These are phyloP conservation scores for Enhydra lutris DNA, from an alignment of 2,113 vertebrate genomes.

Conservation along the genomic window DNA sequence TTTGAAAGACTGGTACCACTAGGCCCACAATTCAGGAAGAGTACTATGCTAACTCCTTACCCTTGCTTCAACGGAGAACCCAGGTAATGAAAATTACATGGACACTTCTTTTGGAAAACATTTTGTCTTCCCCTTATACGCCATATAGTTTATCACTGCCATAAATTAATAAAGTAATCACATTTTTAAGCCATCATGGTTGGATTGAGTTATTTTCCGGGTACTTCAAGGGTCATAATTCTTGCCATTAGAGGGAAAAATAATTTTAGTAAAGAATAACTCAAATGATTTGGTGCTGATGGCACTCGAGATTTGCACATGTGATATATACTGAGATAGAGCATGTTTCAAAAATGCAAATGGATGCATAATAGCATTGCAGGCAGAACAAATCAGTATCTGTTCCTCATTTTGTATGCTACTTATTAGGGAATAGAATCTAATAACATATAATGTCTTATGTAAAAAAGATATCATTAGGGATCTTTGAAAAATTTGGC, in stretches of 20 bases:
- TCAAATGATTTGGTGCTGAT: neutral
- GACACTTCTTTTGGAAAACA: neutral
- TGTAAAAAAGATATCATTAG: slow-evolving; percentile 13
- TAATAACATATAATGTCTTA: slow-evolving; percentile 25
- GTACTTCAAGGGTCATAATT: neutral
- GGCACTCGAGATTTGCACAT: neutral
- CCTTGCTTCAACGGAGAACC: neutral
- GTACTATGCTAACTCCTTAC: neutral
- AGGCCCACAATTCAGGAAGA: neutral
- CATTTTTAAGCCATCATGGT: neutral
- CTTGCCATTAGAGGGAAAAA: neutral
- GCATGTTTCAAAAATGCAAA: slow-evolving; percentile 10
- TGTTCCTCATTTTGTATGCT: slow-evolving; percentile 14
- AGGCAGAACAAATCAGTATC: slow-evolving; percentile 23
- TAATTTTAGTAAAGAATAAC: slow-evolving; percentile 39
- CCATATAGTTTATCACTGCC: neutral
- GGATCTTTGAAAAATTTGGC: neutral
- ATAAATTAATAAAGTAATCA: slow-evolving; percentile 23
- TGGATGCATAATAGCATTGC: neutral
- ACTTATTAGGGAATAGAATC: neutral
- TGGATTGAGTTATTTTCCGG: neutral
- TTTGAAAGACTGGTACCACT: neutral
- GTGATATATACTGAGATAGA: neutral
- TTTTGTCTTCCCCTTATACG: neutral
- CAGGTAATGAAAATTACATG: slow-evolving; percentile 4